Conservation (phyloP, 92 coral and sea anemone genomes). For the Palythoa grandiflora region DNA sequence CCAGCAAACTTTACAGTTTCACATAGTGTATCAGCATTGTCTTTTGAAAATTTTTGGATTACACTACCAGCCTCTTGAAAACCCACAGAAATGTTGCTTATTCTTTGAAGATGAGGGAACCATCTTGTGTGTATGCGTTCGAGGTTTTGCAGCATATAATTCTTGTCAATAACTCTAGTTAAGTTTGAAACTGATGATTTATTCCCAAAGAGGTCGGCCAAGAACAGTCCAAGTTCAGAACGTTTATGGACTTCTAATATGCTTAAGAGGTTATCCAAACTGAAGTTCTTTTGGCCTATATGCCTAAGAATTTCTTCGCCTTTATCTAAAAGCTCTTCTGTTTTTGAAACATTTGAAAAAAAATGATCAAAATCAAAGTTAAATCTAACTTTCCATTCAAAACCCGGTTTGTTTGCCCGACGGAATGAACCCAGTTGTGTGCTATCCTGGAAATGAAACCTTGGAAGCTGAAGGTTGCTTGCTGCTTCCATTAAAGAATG, state of each 20-base stretch:
- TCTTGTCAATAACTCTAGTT: background rate
- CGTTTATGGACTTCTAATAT: constrained; percentile 15
- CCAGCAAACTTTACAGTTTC: constrained; percentile 58
- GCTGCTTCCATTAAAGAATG: constrained; percentile 68
- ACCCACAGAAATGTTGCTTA: constrained; percentile 56
- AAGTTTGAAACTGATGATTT: background rate
- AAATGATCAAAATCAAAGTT: constrained; percentile 55
- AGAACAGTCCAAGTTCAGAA: background rate
- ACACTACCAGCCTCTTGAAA: constrained; percentile 70
- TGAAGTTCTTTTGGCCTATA: constrained; percentile 25
- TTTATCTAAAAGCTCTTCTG: background rate
- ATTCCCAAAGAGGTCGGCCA: background rate
- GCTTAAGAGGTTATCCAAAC: constrained; percentile 29
- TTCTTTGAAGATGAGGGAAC: constrained; percentile 34
- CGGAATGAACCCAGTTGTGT: background rate
- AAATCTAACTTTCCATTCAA: constrained; percentile 62
- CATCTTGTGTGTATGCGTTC: constrained; percentile 24
- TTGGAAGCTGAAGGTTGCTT: constrained; percentile 63
- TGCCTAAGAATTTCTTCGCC: constrained; percentile 32
- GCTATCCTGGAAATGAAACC: background rate
- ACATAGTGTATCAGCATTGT: constrained; percentile 57
- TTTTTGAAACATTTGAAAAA: background rate
- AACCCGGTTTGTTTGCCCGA: constrained; percentile 33
- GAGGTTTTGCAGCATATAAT: constrained; percentile 7
- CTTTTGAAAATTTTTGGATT: constrained; percentile 56